Evolutionary conservation across 2,888 invertebrate genomes (phyloP), one percentile per base, ranked within the genome.

Genomic region (Automeris io): DNA sequence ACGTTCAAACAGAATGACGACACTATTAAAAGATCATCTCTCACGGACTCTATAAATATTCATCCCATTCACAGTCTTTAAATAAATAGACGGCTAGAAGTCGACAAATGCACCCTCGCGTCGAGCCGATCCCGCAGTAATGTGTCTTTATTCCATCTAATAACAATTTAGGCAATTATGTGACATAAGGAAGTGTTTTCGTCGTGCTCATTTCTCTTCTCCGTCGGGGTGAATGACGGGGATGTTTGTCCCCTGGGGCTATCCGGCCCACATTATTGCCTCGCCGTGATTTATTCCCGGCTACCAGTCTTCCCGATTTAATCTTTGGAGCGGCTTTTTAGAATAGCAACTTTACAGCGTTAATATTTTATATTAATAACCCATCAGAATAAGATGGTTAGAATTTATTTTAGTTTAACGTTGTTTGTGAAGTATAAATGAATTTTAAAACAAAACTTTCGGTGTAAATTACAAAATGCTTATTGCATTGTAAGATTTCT

Each of bases 151-250:
- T 85, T 83, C 75, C 70, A 72, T 72, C 80, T 85, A 86, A 86
- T 86, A 86, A 85, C 86, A 83, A 83, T 86, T 86, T 80, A 67
- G 75, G 75, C 80, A 79, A 85, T 83, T 83, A 85, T 78, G 80
- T 82, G 82, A 83, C 83, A 80, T 75, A 80, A 74, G 85, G 79
- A 83, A 78, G 78, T 77, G 79, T 80, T 77, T 68, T 70, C 73
- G 70, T 61, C 69, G 68, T 57, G 46, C 68, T 65, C 74, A 71
- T 78, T 76, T 69, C 70, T 74, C 70, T 62, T 51, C 16, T 29
- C 43, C 46, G 45, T 29, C 16, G 49, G 51, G 53, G 50, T 42
- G 47, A 42, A 41, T 36, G 29, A 16, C 29, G 29, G 29, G 29
- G 16, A 16, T 16, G 3, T 29, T n/a, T 42, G 45, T 61, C 72